These are phyloP conservation scores for Scelioninae gen. 2 DNA, from an alignment of 2,888 invertebrate species.

Conservation along the genomic window DNA sequence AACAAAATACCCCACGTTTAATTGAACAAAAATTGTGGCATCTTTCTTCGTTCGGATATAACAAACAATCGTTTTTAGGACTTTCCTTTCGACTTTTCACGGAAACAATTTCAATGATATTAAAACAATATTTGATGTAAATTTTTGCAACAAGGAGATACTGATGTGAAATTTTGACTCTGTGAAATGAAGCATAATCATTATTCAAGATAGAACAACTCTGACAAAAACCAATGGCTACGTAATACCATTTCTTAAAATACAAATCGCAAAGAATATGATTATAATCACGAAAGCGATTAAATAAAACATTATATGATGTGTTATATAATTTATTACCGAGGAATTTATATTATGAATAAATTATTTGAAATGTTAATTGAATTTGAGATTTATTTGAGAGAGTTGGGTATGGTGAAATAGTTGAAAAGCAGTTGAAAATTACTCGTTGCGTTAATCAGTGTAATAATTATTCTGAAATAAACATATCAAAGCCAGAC, in stretches of 20 bases:
- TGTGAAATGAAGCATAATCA: constrained; percentile 23
- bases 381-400: constrained; percentile 2
- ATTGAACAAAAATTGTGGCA: constrained; percentile 9
- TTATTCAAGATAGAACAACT: too few species aligned
- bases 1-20: too few species aligned
- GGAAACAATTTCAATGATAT: not conserved
- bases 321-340: constrained; percentile 36
- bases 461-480: too few species aligned
- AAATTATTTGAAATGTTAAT: constrained; percentile 42
- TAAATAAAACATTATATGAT: constrained; percentile 16
- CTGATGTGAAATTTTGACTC: constrained; percentile 38
- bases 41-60: not conserved
- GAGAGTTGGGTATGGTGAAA: not conserved
- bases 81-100: too few species aligned
- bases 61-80: too few species aligned
- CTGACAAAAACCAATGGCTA: too few species aligned
- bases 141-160: constrained; percentile 23
- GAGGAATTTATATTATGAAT: constrained; percentile 39
- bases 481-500: too few species aligned
- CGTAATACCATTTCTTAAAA: too few species aligned
- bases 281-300: constrained; percentile 6
- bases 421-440: too few species aligned
- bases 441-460: too few species aligned
- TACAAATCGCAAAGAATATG: too few species aligned
- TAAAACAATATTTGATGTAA: constrained; percentile 1